These are phyloP conservation scores for Brachionus paranguensis DNA, from an alignment of 1,140 invertebrate genomes.

Conservation along the genomic window DNA sequence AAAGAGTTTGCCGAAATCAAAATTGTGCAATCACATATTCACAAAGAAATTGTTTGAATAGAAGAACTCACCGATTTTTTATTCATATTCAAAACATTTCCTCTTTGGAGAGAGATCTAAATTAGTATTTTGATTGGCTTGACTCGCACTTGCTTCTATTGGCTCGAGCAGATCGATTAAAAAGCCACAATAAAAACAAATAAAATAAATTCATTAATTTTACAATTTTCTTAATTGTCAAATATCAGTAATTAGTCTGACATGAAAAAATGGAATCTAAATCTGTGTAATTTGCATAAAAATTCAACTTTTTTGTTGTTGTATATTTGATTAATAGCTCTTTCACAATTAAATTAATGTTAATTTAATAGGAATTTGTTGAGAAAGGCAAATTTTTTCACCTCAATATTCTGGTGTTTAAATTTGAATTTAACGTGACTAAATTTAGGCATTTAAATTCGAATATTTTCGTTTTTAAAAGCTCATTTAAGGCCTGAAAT, in stretches of 20 bases:
- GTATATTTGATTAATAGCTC: neutral
- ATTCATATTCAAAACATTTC: conserved; percentile 1
- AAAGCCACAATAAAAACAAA: neutral
- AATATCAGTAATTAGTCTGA: neutral
- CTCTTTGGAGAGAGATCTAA: neutral
- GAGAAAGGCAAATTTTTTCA: conserved; percentile 7
- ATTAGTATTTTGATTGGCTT: neutral
- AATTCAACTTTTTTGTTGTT: neutral
- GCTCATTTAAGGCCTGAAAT: neutral
- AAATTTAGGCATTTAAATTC: neutral
- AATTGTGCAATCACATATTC: neutral
- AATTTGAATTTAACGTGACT: conserved; percentile 21
- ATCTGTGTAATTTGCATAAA: neutral
- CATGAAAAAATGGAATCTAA: neutral
- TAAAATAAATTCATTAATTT: neutral
- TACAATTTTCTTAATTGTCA: neutral
- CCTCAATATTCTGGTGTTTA: neutral
- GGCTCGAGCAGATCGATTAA: neutral
- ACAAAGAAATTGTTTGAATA: neutral
- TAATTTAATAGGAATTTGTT: neutral
- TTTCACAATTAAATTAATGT: neutral
- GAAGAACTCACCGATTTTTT: neutral
- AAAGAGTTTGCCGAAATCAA: neutral
- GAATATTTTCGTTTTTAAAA: neutral
- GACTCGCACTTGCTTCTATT: neutral